Evolutionary conservation across 1,140 invertebrate genomes (phyloP).

Genomic region (Camponotus floridanus): DNA sequence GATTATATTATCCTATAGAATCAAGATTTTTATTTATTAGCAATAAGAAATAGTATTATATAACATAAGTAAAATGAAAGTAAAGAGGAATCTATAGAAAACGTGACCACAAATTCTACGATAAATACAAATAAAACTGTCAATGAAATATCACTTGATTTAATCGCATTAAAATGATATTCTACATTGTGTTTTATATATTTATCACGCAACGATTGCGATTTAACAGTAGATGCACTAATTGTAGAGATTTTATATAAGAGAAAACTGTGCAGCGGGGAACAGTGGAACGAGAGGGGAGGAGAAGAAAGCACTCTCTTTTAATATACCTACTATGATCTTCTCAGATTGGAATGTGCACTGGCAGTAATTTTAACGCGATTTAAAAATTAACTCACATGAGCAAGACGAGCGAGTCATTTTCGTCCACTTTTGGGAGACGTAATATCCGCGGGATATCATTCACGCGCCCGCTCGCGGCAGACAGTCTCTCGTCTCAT

Average conservation of each 20-base stretch:
- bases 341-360: constrained; percentile 32
- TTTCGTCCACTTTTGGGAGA: background rate
- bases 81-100: background rate
- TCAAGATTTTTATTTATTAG: background rate
- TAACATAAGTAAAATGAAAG: background rate
- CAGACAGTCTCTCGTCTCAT: background rate
- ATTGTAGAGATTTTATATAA: constrained; percentile 18
- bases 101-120: background rate
- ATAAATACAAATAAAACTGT: background rate
- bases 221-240: background rate
- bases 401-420: background rate
- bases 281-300: background rate
- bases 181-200: background rate
- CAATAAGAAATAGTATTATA: background rate
- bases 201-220: background rate
- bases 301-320: background rate
- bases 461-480: background rate
- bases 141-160: background rate
- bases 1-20: background rate
- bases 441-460: background rate
- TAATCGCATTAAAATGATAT: background rate
- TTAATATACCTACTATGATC: constrained; percentile 9
- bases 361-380: constrained; percentile 24
- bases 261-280: background rate
- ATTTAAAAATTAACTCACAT: constrained; percentile 43